Percentiles rank a stretch among this genome's conserved stretches.
Conservation (phyloP, 2,797 vertebrate species). For the Ptychobarbus kaznakovi region DNA sequence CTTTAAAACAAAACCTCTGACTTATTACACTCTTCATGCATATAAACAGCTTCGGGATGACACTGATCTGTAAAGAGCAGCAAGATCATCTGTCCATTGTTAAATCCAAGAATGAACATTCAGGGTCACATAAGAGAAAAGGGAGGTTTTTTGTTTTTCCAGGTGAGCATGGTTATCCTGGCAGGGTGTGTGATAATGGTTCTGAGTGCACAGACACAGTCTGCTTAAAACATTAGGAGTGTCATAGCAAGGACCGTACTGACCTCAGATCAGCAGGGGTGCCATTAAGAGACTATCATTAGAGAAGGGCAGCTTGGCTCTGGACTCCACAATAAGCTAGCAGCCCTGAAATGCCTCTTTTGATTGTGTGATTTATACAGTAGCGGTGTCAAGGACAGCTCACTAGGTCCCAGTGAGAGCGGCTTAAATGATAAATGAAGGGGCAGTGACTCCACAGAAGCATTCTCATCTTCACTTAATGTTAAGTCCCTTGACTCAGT, state of each 20-base stretch:
- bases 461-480: slow-evolving; percentile 16
- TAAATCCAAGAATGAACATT: slow-evolving; percentile 30
- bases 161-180: slow-evolving; percentile 38
- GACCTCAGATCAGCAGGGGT: slow-evolving; percentile 49
- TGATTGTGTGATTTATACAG: slow-evolving; percentile 37
- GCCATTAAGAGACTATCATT: slow-evolving; percentile 49
- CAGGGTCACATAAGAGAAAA: slow-evolving; percentile 6
- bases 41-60: background rate
- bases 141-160: slow-evolving; percentile 29
- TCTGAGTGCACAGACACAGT: slow-evolving; percentile 13
- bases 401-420: background rate
- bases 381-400: slow-evolving; percentile 41
- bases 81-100: background rate
- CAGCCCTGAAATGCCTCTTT: slow-evolving; percentile 35
- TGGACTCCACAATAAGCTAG: slow-evolving; percentile 31
- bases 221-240: slow-evolving; percentile 22
- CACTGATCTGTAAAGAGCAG: slow-evolving; percentile 23
- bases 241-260: slow-evolving; percentile 31
- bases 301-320: slow-evolving; percentile 35
- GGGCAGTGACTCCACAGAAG: slow-evolving; percentile 17
- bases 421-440: slow-evolving; percentile 37
- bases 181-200: slow-evolving; percentile 32
- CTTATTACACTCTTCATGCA: slow-evolving; percentile 10
- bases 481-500: background rate
- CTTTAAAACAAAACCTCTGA: slow-evolving; percentile 32